A percentile compares a stretch with the other conserved stretches of the same genome.
phyloP scores from a whole-genome alignment of 2,797 vertebrate genomes.

The Threskiornis aethiopicus region DNA sequence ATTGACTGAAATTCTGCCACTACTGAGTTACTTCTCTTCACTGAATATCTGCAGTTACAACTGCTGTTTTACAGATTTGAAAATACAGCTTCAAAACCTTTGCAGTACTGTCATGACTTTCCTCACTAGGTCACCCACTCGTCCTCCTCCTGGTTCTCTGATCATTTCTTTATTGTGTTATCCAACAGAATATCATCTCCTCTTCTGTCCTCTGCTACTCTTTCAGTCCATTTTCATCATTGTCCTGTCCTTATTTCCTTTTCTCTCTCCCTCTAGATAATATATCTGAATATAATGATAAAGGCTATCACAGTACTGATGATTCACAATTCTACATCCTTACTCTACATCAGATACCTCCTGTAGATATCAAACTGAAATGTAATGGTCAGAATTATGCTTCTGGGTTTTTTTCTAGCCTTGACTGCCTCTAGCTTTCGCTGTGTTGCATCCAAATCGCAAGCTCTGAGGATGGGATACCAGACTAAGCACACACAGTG shows the following conservation, averaged over 20 bases:
- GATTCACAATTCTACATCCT: not conserved
- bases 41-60: not conserved
- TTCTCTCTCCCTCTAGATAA: not conserved
- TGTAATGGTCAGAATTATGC: not conserved
- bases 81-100: not conserved
- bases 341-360: not conserved
- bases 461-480: not conserved
- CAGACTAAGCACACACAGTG: not conserved
- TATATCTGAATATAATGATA: not conserved
- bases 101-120: not conserved
- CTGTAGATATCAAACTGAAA: not conserved
- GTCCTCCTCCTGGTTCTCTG: not conserved
- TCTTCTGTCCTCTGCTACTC: not conserved
- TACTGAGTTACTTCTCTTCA: not conserved
- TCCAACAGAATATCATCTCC: not conserved
- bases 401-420: not conserved
- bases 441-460: not conserved
- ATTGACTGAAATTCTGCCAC: not conserved
- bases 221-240: not conserved
- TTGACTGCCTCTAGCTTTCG: fast-evolving
- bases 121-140: not conserved
- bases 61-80: not conserved
- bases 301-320: fast-evolving
- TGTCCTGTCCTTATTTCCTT: not conserved
- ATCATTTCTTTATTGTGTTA: not conserved